Evolutionary conservation across 2,888 invertebrate species (phyloP), one percentile per base, ranked within the genome.

Genomic region (Temnothorax unifasciatus): DNA sequence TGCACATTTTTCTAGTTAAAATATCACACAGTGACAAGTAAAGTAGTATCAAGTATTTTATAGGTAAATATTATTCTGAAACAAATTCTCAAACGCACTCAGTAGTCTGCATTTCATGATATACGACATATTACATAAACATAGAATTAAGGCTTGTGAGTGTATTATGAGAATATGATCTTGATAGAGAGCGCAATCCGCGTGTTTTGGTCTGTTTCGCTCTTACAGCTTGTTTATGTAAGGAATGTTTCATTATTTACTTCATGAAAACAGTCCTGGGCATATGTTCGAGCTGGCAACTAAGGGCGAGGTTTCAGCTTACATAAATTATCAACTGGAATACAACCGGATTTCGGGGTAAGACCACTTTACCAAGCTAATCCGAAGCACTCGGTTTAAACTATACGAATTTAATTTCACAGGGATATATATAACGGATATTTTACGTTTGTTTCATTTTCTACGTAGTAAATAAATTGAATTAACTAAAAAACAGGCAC

Each of bases 251-350:
- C 74, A 81, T 69, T 81, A 71, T 81, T 81, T 81, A 71, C 47
- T 47, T 73, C 59, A 25, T 59, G 79, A 81, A 81, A 81, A 79
- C 59, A 81, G 59, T 81, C 52, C 52, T 76, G 73, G 18, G 73
- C 73, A 73, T 38, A 79, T 71, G 59, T 57, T 47, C 21, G 47
- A 50, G 59, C 47, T 61, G 21, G 59, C 73, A 59, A 59, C 59
- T 73, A 81, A 47, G 18, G 25, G 41, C 25, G 79, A 79, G 57
- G 69, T 69, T 79, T 79, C 71, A 47, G 76, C 77, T 77, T 83
- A 77, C 77, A 77, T 64, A 83, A 76, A 63, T 66, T 83, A 83
- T 77, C 64, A 66, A 79, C 77, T 50, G n/a, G 59, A 81, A 47
- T 81, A 81, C 47, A 81, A 81, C 34, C 59, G 73, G 79, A 81